Percentiles rank a stretch among this genome's conserved stretches.
phyloP scores from a whole-genome alignment of 2,113 vertebrate species.

The Caracal caracal region DNA sequence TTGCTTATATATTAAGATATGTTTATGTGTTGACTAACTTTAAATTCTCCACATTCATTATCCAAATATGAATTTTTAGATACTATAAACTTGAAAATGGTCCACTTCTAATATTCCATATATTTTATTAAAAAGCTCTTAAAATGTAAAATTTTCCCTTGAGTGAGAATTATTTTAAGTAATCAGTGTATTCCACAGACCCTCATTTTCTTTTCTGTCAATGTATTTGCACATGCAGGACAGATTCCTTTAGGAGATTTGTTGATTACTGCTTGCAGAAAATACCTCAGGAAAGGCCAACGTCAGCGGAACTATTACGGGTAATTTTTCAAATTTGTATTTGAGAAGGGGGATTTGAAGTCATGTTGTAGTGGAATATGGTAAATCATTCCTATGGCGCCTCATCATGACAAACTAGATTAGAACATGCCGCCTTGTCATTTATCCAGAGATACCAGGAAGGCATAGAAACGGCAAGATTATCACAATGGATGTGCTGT shows the following conservation, averaged over 20 bases:
- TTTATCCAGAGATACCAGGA: background rate
- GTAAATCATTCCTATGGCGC: background rate
- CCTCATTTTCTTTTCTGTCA: constrained; percentile 53
- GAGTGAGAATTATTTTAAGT: background rate
- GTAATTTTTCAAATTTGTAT: constrained; percentile 87
- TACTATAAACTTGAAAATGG: constrained; percentile 3
- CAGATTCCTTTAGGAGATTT: constrained; percentile 96
- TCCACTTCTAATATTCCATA: background rate
- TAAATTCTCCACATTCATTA: constrained; percentile 37
- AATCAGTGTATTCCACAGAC: background rate
- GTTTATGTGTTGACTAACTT: background rate
- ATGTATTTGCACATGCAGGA: constrained; percentile 86
- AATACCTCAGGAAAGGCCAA: constrained; percentile 99
- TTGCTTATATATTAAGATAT: background rate
- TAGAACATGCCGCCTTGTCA: background rate
- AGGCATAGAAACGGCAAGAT: background rate
- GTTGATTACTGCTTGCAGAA: constrained; percentile 99
- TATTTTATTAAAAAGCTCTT: background rate
- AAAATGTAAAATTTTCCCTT: background rate
- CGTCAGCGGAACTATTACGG: constrained; percentile 94
- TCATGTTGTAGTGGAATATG: background rate
- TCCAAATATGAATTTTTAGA: constrained; percentile 39
- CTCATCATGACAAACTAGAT: background rate
- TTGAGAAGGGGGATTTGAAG: background rate
- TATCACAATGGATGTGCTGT: background rate